Percentiles rank a stretch among this genome's conserved stretches.
Evolutionary conservation across 2,888 invertebrate genomes (phyloP).

Genomic region (Cantharis nigra): DNA sequence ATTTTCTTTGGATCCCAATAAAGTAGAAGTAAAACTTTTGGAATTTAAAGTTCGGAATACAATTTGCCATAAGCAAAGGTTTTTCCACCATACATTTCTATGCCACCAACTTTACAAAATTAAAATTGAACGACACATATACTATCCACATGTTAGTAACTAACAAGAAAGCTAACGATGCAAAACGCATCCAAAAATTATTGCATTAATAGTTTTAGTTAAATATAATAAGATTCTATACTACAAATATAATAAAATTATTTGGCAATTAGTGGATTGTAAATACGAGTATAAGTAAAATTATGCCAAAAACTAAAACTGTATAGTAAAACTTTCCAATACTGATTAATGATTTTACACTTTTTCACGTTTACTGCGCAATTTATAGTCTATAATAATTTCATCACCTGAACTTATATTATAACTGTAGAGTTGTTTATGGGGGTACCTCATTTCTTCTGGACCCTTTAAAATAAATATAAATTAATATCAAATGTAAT

Average conservation of each 20-base stretch:
- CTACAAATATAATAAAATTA: background rate
- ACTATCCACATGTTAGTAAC: background rate
- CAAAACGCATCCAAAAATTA: background rate
- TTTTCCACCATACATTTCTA: background rate
- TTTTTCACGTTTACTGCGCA: slow-evolving; percentile 51
- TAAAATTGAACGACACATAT: slow-evolving; percentile 11
- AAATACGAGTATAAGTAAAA: slow-evolving; percentile 5
- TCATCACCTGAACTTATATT: slow-evolving; percentile 89
- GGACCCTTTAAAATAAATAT: slow-evolving; percentile 66
- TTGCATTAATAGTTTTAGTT: background rate
- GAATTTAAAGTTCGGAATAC: background rate
- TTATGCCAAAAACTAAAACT: slow-evolving; percentile 1
- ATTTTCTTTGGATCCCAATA: background rate
- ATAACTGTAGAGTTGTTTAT: slow-evolving; percentile 88
- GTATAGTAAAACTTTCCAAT: background rate
- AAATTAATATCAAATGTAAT: background rate
- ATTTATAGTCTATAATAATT: slow-evolving; percentile 84
- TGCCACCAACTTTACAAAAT: slow-evolving; percentile 20
- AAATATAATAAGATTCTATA: background rate
- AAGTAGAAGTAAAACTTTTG: background rate
- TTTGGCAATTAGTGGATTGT: slow-evolving; percentile 12
- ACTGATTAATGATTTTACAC: slow-evolving; percentile 10
- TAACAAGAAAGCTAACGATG: background rate
- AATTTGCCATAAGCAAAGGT: background rate
- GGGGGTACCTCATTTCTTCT: slow-evolving; percentile 87